Conservation (phyloP, 2,113 vertebrate species). For the Eolophus roseicapilla region DNA sequence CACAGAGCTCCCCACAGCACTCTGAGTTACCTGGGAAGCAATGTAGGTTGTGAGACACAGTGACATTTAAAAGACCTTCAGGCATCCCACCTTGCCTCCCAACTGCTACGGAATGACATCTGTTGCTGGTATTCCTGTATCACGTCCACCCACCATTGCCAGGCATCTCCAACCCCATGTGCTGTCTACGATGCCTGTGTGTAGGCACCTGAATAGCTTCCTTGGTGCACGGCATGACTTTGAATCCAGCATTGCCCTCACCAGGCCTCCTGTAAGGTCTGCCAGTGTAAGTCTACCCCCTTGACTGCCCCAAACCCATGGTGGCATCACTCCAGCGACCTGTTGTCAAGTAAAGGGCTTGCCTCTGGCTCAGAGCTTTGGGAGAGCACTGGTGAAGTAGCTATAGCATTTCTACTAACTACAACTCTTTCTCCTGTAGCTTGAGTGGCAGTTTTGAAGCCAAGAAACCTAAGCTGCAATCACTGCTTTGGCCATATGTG, state of each 20-base stretch:
- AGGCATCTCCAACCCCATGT: not conserved
- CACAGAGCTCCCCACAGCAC: not conserved
- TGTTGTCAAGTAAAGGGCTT: not conserved
- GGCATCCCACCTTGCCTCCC: not conserved
- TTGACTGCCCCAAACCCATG: not conserved
- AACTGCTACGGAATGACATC: not conserved
- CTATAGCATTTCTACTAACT: not conserved
- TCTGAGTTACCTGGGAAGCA: not conserved
- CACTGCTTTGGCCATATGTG: not conserved
- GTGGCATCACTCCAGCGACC: not conserved
- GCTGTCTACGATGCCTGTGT: accelerated
- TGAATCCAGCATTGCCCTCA: not conserved
- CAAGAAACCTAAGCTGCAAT: not conserved
- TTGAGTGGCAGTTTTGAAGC: not conserved
- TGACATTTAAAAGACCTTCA: not conserved
- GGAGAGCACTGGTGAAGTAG: not conserved
- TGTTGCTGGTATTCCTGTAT: not conserved
- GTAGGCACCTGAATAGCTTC: not conserved
- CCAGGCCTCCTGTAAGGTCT: not conserved
- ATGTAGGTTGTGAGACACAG: not conserved
- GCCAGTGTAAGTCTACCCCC: not conserved
- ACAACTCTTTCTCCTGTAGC: not conserved
- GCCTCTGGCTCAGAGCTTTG: accelerated
- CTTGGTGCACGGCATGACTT: not conserved
- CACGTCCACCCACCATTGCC: not conserved